Base-by-base conservation (phyloP, 2,113 vertebrate genomes). In the Leptobrachium leishanense region DNA sequence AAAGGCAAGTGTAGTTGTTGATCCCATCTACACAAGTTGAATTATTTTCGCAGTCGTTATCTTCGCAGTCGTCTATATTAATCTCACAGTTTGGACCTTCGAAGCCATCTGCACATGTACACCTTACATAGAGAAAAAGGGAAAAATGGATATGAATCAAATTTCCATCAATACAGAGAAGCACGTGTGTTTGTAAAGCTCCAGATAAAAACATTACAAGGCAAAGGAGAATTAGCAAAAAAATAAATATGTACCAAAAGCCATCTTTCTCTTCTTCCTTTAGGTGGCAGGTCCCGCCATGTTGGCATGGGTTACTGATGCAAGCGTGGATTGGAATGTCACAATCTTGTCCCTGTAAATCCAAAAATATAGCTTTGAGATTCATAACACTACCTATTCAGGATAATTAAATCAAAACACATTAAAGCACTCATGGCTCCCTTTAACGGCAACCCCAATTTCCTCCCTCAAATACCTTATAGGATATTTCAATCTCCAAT, bases 11-110 rank as follows among this genome's bases (percentile, higher is more conserved):
- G 85, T 99, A 99, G 91, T 99, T 99, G 88, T 99, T 99, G 89
- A 99, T 95, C 55, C 98, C 98, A 82, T 99, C 98, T 0, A 99
- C 86, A 39, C 98, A 99, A 2, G 98, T 99, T 50, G 98, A 96
- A 87, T 99, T 99, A 88, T 99, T 99, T 87, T 99, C 98, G 82
- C 98, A 99, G 89, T 99, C 97, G 71, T 99, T 98, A 79, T 99
- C 98, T 85, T 99, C 97, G 81, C 98, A 99, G 85, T 99, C 98
- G 66, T 99, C 96, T n/a, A 98, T 90, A 84, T 99, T 99, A 86
- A 95, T 85, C 89, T 98, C 95, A 84, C 98, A 99, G 8, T 89
- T 84, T 83, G 97, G 95, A 40, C 98, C 98, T 89, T 99, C 97
- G 84, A 98, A 99, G 63, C 98, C 98, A 65, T 99, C 97, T 2